Evolutionary conservation across 2,888 invertebrate genomes (phyloP).

Genomic region (Drosophila niveifrons): DNA sequence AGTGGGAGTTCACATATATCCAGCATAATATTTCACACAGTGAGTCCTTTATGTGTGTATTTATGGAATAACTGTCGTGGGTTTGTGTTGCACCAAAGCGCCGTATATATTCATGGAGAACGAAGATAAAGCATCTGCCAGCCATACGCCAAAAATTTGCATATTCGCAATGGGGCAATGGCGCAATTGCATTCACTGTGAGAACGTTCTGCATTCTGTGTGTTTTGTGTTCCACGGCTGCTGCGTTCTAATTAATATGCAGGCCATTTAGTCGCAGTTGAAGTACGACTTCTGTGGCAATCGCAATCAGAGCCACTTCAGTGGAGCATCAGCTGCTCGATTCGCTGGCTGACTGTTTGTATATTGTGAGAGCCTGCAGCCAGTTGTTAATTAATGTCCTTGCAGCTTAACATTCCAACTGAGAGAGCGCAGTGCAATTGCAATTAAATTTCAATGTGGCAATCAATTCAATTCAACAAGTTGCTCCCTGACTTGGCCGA

Average conservation of each 20-base stretch:
- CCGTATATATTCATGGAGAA: conserved; percentile 55
- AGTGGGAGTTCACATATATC: not conserved
- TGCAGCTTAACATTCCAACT: conserved; percentile 74
- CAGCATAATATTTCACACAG: conserved; percentile 27
- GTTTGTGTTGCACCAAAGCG: conserved; percentile 14
- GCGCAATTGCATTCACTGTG: conserved; percentile 20
- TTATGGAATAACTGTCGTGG: conserved; percentile 47
- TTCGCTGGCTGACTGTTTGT: not conserved
- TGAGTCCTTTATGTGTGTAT: conserved; percentile 39
- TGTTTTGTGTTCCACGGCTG: not conserved
- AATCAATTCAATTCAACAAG: conserved; percentile 81
- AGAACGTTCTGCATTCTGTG: not conserved
- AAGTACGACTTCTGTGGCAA: conserved; percentile 30
- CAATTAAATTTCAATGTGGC: conserved; percentile 74
- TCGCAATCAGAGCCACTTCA: conserved; percentile 76
- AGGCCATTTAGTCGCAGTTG: conserved; percentile 50
- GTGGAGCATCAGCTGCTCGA: conserved; percentile 41
- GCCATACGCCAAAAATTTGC: conserved; percentile 64
- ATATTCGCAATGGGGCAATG: conserved; percentile 49
- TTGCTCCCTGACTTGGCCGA: conserved; percentile 38
- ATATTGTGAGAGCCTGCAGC: conserved; percentile 1
- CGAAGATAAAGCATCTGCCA: conserved; percentile 29
- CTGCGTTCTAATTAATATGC: conserved; percentile 72
- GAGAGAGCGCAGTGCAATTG: conserved; percentile 58
- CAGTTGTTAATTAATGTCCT: conserved; percentile 76